Evolutionary conservation across 2,888 invertebrate species (phyloP).

Genomic region (Lamproptera curius): DNA sequence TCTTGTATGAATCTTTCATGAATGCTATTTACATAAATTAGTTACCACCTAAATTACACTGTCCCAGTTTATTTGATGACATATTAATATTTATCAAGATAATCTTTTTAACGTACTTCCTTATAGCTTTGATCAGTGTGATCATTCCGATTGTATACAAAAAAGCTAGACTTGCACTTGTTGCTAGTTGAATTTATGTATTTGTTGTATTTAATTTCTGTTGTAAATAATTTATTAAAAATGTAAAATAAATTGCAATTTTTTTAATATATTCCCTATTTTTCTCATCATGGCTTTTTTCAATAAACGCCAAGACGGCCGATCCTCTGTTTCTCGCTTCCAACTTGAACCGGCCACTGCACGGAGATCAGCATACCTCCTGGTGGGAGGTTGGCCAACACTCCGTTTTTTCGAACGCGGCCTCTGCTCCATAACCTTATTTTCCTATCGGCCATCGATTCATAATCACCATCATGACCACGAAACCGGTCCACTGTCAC

Average conservation of each 20-base stretch:
- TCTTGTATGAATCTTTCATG: constrained; percentile 67
- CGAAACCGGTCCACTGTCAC: too few relatives aligned
- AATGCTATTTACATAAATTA: constrained; percentile 20
- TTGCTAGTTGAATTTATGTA: constrained; percentile 46
- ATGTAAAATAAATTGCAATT: constrained; percentile 30
- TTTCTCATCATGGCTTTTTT: too few relatives aligned
- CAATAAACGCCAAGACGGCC: too few relatives aligned
- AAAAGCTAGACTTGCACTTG: constrained; percentile 46
- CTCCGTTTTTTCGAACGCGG: too few relatives aligned
- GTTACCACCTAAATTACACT: neutral
- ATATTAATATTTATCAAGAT: neutral
- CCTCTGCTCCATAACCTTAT: too few relatives aligned
- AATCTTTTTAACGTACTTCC: neutral
- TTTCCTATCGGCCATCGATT: too few relatives aligned
- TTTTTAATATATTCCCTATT: neutral
- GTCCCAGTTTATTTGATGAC: constrained; percentile 9
- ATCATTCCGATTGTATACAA: constrained; percentile 47
- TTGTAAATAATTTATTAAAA: constrained; percentile 65
- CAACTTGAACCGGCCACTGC: too few relatives aligned
- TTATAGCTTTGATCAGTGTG: neutral
- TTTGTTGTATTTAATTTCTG: constrained; percentile 58
- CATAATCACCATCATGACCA: too few relatives aligned
- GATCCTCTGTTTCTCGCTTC: too few relatives aligned
- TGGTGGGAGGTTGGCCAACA: too few relatives aligned
- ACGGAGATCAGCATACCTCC: too few relatives aligned